phyloP scores from a whole-genome alignment of 1,140 invertebrate species.

The Lepidurus apus region DNA sequence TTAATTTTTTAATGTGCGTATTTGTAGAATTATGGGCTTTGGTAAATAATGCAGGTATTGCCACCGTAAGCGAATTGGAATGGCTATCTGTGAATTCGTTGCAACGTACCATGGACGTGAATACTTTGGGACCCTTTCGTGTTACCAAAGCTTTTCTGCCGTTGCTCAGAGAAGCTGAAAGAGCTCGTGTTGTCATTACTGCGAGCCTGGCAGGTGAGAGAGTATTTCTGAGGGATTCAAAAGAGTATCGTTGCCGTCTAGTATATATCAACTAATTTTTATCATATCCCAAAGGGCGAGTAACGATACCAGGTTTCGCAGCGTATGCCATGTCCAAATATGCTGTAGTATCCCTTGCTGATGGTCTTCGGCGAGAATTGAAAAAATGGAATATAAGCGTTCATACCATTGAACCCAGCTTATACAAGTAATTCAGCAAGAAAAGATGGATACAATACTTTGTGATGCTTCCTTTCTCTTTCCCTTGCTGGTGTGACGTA shows the following conservation, averaged over 20 bases:
- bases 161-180: conserved; percentile 43
- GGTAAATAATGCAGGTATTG: conserved; percentile 74
- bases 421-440: conserved; percentile 45
- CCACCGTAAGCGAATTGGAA: conserved; percentile 51
- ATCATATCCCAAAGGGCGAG: conserved; percentile 43
- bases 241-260: not conserved
- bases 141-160: conserved; percentile 51
- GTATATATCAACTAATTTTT: not conserved
- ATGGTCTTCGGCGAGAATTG: conserved; percentile 52
- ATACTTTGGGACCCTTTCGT: conserved; percentile 50
- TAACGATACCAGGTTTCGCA: conserved; percentile 49
- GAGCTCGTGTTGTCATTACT: conserved; percentile 50
- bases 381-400: conserved; percentile 51
- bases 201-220: conserved; percentile 49
- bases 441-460: not conserved
- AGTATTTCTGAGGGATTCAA: conserved; percentile 23
- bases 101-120: conserved; percentile 48
- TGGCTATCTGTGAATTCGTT: conserved; percentile 44
- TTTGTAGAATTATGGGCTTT: conserved; percentile 68
- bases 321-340: conserved; percentile 53
- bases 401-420: conserved; percentile 49
- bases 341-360: conserved; percentile 50
- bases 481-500: not conserved
- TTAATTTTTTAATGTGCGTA: conserved; percentile 25
- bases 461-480: not conserved